Base-by-base conservation (phyloP, 2,113 vertebrate species). In the Myrmecophaga tridactyla region DNA sequence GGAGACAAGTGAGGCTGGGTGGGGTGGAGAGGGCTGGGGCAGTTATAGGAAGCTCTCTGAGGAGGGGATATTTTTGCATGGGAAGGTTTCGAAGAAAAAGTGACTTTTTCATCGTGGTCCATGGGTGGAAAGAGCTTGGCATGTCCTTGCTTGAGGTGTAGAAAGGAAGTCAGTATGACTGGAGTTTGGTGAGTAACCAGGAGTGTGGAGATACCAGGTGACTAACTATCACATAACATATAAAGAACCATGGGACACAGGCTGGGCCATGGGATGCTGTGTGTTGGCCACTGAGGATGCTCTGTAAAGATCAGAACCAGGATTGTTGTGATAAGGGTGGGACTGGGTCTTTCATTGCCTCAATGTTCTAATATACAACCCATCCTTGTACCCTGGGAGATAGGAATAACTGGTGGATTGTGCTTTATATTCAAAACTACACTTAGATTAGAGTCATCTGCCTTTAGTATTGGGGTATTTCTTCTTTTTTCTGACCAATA, bases 361-460 rank as follows among this genome's bases (percentile, higher is more conserved):
- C 39, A 13, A 17, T 4, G 21, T 14, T 10, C 75, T 51, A 34
- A 53, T 14, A 29, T 51, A 75, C 51, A 41, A 11, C 6, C 4
- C 13, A 3, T 14, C 4, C 6, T 20, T 1, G 39, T 17, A 4
- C 1, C 8, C 1, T 3, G 20, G 34, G 36, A 18, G 89, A 63
- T 84, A 56, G 60, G 46, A 23, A 39, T 48, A 53, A 88, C 65
- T 70, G 87, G 46, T 0, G 17, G 65, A 39, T 12, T 41, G 39
- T 65, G 27, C 88, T 73, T 65, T 29, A 27, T 63, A 46, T 15
- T 89, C 12, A 51, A 25, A 46, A 62, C 39, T 43, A 56, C 88
- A 94, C 51, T 31, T 46, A 41, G 27, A 84, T 67, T 23, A 81
- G 29, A 43, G 39, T 80, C 81, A 89, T 39, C 65, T 75, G 46